phyloP scores from a whole-genome alignment of 2,888 invertebrate genomes.

The Torymus tubicola region DNA sequence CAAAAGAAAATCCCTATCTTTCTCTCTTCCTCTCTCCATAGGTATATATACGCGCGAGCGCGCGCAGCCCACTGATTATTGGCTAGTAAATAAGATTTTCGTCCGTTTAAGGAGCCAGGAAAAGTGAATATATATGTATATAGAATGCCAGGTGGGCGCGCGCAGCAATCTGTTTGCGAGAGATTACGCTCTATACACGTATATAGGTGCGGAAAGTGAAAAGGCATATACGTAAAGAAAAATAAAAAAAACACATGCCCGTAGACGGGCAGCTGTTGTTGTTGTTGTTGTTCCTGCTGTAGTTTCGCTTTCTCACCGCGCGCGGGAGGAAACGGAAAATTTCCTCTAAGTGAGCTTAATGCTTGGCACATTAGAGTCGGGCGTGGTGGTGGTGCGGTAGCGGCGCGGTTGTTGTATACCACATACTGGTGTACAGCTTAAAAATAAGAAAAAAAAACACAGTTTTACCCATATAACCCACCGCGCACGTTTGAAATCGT shows the following conservation, averaged over 20 bases:
- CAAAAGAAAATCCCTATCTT: conserved; percentile 31
- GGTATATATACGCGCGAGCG: neutral
- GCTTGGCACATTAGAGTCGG: neutral
- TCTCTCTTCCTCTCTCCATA: neutral
- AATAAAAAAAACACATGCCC: neutral
- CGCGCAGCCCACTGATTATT: conserved; percentile 18
- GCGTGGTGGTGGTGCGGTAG: too few species aligned
- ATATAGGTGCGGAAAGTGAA: conserved; percentile 24
- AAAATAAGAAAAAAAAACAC: too few species aligned
- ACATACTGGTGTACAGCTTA: too few species aligned
- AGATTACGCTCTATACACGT: neutral
- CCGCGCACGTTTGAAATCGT: too few species aligned
- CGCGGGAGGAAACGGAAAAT: too few species aligned
- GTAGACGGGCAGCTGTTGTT: neutral
- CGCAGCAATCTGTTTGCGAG: conserved; percentile 1
- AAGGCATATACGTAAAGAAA: conserved; percentile 8
- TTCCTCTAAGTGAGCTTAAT: neutral
- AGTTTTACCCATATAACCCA: too few species aligned
- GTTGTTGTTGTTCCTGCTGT: neutral
- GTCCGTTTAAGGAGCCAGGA: conserved; percentile 28
- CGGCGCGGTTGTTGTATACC: too few species aligned
- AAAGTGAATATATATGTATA: conserved; percentile 38
- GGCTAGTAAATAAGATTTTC: conserved; percentile 40
- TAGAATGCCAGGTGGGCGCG: neutral
- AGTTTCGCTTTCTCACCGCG: neutral